Percentiles rank a stretch among this genome's conserved stretches.
Conservation (phyloP, 37 sponge, comb jelly and placozoan species). For the Mnemiopsis leidyi region DNA sequence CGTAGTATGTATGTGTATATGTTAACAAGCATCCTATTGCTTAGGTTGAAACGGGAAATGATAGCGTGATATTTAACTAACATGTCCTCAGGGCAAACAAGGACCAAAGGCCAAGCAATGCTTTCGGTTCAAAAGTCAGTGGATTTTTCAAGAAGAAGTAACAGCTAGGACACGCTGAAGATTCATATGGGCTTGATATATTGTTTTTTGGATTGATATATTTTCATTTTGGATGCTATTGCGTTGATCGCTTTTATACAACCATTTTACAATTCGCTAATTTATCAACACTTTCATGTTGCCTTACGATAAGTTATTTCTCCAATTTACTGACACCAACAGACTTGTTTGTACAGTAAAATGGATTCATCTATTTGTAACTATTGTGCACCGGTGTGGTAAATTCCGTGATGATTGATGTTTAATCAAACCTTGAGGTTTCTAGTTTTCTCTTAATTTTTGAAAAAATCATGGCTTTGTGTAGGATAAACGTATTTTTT, state of each 20-base stretch:
- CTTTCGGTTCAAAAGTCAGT: conserved; percentile 44
- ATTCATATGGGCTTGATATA: too few species aligned
- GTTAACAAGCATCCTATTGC: too few species aligned
- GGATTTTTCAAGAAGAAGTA: conserved; percentile 64
- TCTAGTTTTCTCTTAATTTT: too few species aligned
- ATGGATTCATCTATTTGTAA: too few species aligned
- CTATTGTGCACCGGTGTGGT: too few species aligned
- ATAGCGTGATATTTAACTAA: neutral
- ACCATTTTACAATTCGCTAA: neutral
- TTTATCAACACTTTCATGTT: neutral
- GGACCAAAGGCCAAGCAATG: neutral
- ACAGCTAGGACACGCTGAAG: conserved; percentile 13
- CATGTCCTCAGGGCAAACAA: neutral
- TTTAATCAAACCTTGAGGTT: too few species aligned
- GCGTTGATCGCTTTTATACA: neutral
- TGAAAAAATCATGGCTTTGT: too few species aligned
- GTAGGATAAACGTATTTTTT: neutral
- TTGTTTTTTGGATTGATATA: neutral
- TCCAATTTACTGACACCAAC: too few species aligned
- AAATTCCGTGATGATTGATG: too few species aligned
- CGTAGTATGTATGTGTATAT: too few species aligned
- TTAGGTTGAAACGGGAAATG: too few species aligned
- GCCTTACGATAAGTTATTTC: neutral
- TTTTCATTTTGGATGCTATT: neutral
- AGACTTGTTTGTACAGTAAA: too few species aligned